A percentile compares a stretch with the other conserved stretches of the same genome.
Evolutionary conservation across 1,140 invertebrate genomes (phyloP).

Genomic region (Uloborus diversus): DNA sequence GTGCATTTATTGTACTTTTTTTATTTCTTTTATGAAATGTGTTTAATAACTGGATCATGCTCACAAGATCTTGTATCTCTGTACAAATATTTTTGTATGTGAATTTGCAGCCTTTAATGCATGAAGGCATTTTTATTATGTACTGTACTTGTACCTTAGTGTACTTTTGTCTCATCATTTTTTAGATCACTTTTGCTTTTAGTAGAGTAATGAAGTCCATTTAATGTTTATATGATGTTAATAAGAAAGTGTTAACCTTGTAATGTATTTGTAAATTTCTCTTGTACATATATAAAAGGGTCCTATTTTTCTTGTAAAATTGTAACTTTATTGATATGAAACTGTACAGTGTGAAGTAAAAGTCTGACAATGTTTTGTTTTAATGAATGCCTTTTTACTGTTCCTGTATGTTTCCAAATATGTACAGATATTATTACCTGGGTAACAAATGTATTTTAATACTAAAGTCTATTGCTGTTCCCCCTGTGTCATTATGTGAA

Average conservation of each 20-base stretch:
- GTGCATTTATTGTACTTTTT: conserved; percentile 54
- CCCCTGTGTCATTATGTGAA: conserved; percentile 28
- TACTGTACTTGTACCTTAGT: conserved; percentile 42
- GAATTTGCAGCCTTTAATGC: conserved; percentile 55
- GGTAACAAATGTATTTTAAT: conserved; percentile 56
- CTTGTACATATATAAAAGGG: conserved; percentile 55
- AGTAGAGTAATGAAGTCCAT: conserved; percentile 49
- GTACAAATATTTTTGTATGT: conserved; percentile 58
- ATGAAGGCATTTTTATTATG: conserved; percentile 54
- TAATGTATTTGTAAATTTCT: conserved; percentile 53
- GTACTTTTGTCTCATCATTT: conserved; percentile 44
- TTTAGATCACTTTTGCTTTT: conserved; percentile 33
- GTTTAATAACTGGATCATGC: conserved; percentile 49
- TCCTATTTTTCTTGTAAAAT: conserved; percentile 57
- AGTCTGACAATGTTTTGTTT: conserved; percentile 44
- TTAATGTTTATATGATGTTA: conserved; percentile 57
- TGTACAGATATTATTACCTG: conserved; percentile 57
- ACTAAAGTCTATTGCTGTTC: conserved; percentile 53
- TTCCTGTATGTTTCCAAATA: conserved; percentile 53
- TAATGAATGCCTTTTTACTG: conserved; percentile 55
- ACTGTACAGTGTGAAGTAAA: conserved; percentile 46
- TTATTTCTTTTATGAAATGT: conserved; percentile 53
- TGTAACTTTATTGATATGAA: conserved; percentile 42
- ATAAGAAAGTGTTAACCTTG: conserved; percentile 43
- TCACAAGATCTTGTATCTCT: conserved; percentile 56